Evolutionary conservation across 30 jellyfish, hydroid and myxozoan genomes (phyloP), one percentile per base, ranked within the genome.

Genomic region (Morbakka virulenta): DNA sequence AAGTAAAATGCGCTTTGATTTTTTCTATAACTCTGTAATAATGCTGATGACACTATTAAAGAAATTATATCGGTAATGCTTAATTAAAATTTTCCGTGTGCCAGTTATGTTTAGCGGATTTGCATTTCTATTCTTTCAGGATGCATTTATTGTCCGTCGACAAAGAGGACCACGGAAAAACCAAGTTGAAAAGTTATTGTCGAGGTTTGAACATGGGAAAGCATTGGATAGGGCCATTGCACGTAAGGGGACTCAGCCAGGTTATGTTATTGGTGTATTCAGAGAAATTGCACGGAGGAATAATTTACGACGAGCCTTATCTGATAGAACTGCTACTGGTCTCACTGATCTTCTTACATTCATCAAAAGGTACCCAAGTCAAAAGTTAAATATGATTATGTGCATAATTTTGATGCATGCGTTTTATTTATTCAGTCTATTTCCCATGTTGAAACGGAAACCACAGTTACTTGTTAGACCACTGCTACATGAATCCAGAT

Each of bases 271-370:
- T 20, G 50, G 95, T 32, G 36, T 92, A 62, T 4, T 92, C 30
- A 35, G 76, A 3, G 99, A 92, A 48, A 63, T 92, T 29, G 86
- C 96, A 52, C 75, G 99, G 35, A 80, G 99, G 57, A 86, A 86
- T 62, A 96, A 91, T 20, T 76, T 92, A 51, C 61, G 68, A 51
- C 34, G 67, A 22, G 96, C 99, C 14, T 62, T 91, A 36, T 52
- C 91, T 36, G 67, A 65, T 61, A 61, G 95, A 69, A 83, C 74
- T 53, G 95, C 89, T 3, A 48, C 52, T 27, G 85, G 69, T 21
- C 81, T 92, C 13, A 64, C 24, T 28, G 86, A 87, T 17, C 41
- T 92, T 32, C 62, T 92, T 81, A 20, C 47, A 4, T 92, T 92
- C 79, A 4, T 92, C 23, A 71, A 72, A 13, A 76, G 67, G 99